Percentiles rank a stretch among this genome's conserved stretches.
Conservation (phyloP, 2,113 vertebrate genomes). For the Peucedramus taeniatus region DNA sequence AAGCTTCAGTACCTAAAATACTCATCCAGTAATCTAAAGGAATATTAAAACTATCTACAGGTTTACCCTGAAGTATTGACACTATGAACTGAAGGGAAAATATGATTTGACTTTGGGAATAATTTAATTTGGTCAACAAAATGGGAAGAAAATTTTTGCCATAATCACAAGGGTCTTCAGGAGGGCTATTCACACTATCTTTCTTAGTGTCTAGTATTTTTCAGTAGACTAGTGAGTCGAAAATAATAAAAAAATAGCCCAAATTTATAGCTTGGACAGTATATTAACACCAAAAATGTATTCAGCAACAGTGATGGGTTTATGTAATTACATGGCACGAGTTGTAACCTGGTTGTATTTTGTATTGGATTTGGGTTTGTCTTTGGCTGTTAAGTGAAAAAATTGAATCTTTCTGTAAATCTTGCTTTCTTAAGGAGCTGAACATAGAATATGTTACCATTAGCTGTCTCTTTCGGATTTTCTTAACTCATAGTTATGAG, state of each 20-base stretch:
- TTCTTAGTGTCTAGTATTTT: neutral
- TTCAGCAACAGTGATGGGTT: neutral
- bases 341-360: neutral
- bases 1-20: neutral
- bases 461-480: neutral
- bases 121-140: neutral
- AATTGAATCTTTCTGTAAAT: neutral
- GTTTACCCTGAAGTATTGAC: neutral
- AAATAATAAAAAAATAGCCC: neutral
- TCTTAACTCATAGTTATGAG: neutral
- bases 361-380: neutral
- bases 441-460: neutral
- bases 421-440: neutral
- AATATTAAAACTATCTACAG: neutral
- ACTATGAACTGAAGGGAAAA: neutral
- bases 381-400: neutral
- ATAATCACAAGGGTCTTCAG: neutral
- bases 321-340: neutral
- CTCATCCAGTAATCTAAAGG: neutral
- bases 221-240: neutral
- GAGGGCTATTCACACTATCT: neutral
- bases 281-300: neutral
- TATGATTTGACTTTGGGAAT: neutral
- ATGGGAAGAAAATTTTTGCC: neutral
- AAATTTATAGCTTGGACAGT: neutral